Evolutionary conservation across 2,113 vertebrate species (phyloP), one percentile per base, ranked within the genome.

Genomic region (Pangasianodon gigas): DNA sequence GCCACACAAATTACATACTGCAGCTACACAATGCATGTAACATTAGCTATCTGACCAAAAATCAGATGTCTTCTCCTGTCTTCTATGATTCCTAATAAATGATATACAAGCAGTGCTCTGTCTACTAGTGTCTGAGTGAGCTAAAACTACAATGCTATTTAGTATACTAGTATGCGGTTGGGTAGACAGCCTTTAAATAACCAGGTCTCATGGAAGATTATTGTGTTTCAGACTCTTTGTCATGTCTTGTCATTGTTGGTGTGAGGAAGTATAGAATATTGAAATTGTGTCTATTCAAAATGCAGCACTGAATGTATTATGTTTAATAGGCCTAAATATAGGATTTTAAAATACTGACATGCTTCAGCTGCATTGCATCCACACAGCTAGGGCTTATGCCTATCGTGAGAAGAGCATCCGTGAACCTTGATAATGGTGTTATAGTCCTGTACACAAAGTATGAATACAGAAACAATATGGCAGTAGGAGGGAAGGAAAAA

Each of bases 381-480:
- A 79, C 41, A 75, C 37, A 21, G 71, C 37, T 44, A 75, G 10
- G 44, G 75, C 10, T 79, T 46, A 77, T 48, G 75, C 7, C 46
- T 2, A 79, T 1, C 4, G 5, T 18, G 24, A 51, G 46, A n/a
- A 51, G 19, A 51, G 13, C 48, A 16, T 80, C 48, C n/a, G 6
- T 29, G 26, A 51, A 51, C 46, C 46, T 51, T 6, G 24, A 80
- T 80, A 80, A n/a, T 80, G 5, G 24, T 29, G 46, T 51, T 80
- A n/a, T 80, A n/a, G 1, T 16, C 5, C 46, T 80, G 46, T 51
- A 51, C 77, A 80, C 51, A 21, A 48, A 29, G 46, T 51, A 80
- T 16, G 24, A 79, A 48, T 48, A 26, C 77, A 80, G 26, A 80
- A 29, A 37, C 56, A 87, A 91, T 91, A 84, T 51, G 29, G 18